phyloP scores from a whole-genome alignment of 2,888 invertebrate genomes.

The Morinoia aosen region DNA sequence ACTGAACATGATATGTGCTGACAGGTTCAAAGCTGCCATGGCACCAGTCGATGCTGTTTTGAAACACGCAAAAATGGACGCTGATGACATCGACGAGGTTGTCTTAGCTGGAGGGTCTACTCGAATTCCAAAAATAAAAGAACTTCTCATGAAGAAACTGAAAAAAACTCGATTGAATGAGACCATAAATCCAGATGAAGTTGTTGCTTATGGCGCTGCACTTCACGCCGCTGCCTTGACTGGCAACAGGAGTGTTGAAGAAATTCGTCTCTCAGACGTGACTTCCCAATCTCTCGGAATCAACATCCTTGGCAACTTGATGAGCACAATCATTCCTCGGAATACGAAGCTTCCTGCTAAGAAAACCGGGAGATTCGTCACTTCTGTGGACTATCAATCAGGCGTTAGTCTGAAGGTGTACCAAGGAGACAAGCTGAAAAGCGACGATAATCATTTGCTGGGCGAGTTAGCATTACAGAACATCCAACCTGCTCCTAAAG shows the following conservation, averaged over 20 bases:
- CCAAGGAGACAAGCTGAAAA: background rate
- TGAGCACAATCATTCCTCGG: background rate
- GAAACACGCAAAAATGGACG: background rate
- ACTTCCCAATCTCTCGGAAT: background rate
- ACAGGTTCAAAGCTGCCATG: background rate
- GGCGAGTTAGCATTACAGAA: background rate
- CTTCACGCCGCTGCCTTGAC: background rate
- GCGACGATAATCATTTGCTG: background rate
- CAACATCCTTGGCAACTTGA: background rate
- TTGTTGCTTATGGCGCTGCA: conserved; percentile 47
- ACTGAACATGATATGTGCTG: conserved; percentile 6
- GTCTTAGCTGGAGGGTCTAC: conserved; percentile 25
- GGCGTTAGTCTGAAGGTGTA: background rate
- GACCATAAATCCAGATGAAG: conserved; percentile 33
- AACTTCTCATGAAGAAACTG: background rate
- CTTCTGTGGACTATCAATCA: background rate
- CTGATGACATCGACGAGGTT: conserved; percentile 26
- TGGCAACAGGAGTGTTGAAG: background rate
- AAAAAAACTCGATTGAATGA: background rate
- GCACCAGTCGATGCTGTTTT: conserved; percentile 6
- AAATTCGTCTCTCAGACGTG: background rate
- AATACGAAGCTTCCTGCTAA: background rate
- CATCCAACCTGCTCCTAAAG: conserved; percentile 13
- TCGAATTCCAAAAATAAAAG: background rate
- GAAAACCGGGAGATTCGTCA: background rate